Base-by-base conservation (phyloP, 2,888 invertebrate species). In the Drosophila percnosoma region DNA sequence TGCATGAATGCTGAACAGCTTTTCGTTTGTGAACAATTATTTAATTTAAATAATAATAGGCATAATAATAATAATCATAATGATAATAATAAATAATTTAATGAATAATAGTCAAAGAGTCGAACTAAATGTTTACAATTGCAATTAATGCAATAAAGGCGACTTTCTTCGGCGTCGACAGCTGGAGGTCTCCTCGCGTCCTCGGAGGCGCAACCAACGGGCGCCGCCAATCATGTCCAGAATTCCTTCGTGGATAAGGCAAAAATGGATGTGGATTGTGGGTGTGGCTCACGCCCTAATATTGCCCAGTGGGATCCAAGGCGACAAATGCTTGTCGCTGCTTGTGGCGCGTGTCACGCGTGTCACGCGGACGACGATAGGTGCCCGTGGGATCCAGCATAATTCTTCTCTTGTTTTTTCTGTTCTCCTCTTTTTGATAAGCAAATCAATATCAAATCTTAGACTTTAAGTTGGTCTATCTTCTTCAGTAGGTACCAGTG, bases 121-220 rank as follows among this genome's bases (percentile, higher is more conserved):
- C 15, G 24, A 45, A 45, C 45, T 45, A 45, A 45, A 45, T 54
- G 54, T 54, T 54, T 55, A 36, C 13, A 29, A 13, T 38, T 27
- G 27, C n/a, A 27, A 4, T 8, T 29, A 2, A 13, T 27, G 27
- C n/a, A 27, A n/a, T 0, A 69, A 66, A 68, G 55, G 29, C 77
- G 67, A 76, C 91, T 93, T 93, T 92, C 93, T 92, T 85, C 93
- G 83, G 60, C 92, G 91, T 52, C 93, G 90, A 65, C 93, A 93
- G 83, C 93, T 93, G 78, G 93, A 93, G 78, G 93, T 93, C 90
- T 93, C 93, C 91, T 93, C 93, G 71, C 93, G 92, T 81, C 93
- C 93, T 64, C 92, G 91, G 73, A 93, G 90, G 87, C 92, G 88
- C 85, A 90, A 75, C 93, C 93, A 93, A 78, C 89, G 90, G 76